Percentiles rank a stretch among this genome's conserved stretches.
phyloP scores from a whole-genome alignment of 2,797 vertebrate species.

The Mus minutoides region DNA sequence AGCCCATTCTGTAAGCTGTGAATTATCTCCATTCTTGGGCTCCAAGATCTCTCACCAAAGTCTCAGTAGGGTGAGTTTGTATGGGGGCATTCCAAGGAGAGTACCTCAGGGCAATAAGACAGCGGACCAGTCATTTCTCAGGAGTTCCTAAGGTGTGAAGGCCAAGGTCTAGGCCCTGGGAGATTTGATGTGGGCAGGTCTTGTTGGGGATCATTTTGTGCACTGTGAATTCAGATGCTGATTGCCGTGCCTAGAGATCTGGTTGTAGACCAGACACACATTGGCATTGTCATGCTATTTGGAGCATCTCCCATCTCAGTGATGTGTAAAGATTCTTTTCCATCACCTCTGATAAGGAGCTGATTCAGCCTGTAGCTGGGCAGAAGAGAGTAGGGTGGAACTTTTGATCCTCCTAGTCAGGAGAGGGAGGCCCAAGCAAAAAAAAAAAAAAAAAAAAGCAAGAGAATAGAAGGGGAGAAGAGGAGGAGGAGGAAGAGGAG shows the following conservation, averaged over 20 bases:
- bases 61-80: background rate
- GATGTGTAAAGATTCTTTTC: background rate
- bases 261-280: background rate
- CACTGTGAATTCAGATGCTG: background rate
- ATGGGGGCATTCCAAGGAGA: no score
- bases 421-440: no score
- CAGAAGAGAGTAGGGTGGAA: background rate
- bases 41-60: conserved; percentile 73
- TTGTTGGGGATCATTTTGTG: background rate
- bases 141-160: accelerated
- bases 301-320: background rate
- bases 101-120: no score
- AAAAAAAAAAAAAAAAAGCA: no score
- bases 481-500: background rate
- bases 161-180: background rate
- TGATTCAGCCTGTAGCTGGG: background rate
- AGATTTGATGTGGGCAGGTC: background rate
- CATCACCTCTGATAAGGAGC: background rate
- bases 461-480: no score
- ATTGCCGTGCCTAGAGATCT: background rate
- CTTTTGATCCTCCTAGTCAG: background rate
- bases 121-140: accelerated
- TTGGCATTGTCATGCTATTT: background rate
- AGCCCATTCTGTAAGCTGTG: conserved; percentile 77
- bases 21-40: conserved; percentile 83